phyloP scores from a whole-genome alignment of 2,797 vertebrate species.

The Poeciliopsis paucimaculata region DNA sequence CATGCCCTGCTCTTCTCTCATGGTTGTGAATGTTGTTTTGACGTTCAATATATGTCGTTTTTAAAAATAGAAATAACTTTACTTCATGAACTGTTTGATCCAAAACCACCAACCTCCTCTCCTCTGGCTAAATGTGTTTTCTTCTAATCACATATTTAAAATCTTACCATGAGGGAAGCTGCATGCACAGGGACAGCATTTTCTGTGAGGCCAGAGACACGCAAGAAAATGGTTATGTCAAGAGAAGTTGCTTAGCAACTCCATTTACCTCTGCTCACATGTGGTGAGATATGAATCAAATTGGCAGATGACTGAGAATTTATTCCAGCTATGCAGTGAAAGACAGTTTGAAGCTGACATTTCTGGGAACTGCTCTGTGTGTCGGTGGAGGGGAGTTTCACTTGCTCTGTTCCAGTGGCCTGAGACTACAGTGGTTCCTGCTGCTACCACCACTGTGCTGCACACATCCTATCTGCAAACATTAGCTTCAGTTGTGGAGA shows the following conservation, averaged over 20 bases:
- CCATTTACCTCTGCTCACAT: constrained; percentile 37
- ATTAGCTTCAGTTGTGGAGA: constrained; percentile 74
- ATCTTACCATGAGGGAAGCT: background rate
- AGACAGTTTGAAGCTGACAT: constrained; percentile 40
- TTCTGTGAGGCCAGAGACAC: constrained; percentile 21
- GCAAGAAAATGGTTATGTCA: constrained; percentile 31
- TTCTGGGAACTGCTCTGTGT: constrained; percentile 22
- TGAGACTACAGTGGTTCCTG: constrained; percentile 44
- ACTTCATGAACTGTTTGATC: background rate
- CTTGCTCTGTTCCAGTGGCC: constrained; percentile 36
- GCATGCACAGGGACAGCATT: constrained; percentile 6
- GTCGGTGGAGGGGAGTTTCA: constrained; percentile 10
- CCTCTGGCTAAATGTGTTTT: background rate
- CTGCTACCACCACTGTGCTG: constrained; percentile 50
- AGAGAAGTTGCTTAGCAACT: constrained; percentile 72
- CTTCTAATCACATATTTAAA: background rate
- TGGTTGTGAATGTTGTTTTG: background rate
- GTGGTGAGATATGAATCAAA: constrained; percentile 47
- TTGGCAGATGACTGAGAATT: constrained; percentile 41
- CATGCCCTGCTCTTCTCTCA: background rate
- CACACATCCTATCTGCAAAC: constrained; percentile 74
- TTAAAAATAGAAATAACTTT: background rate
- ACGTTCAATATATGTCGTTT: no score
- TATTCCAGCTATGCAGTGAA: constrained; percentile 16
- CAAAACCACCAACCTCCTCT: background rate